phyloP scores from a whole-genome alignment of 2,113 vertebrate genomes.

The Hippolais icterina region DNA sequence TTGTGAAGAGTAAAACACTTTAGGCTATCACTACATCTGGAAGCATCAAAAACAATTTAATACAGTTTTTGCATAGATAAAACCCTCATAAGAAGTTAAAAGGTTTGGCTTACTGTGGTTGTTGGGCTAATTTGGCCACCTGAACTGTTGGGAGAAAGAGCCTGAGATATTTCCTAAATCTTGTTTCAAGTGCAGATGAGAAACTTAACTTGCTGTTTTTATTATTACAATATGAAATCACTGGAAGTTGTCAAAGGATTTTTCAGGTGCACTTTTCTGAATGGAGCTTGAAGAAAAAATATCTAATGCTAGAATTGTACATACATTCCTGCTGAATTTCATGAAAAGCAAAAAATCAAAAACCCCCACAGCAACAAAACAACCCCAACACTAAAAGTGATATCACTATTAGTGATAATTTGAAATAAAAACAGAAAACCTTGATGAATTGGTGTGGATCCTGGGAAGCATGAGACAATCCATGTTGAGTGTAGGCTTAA shows the following conservation, averaged over 20 bases:
- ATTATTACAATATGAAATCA: neutral
- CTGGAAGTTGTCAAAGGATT: neutral
- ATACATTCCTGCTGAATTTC: neutral
- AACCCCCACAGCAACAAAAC: rapidly evolving
- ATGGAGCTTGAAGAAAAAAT: neutral
- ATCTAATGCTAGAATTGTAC: neutral
- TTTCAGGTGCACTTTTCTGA: neutral
- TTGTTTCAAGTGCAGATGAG: neutral
- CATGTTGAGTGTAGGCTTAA: neutral
- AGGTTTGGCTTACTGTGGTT: neutral
- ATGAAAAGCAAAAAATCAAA: neutral
- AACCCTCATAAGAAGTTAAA: neutral
- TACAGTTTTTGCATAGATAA: neutral
- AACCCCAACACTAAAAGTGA: neutral
- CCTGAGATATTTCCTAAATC: neutral
- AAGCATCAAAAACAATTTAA: neutral
- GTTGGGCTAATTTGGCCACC: neutral
- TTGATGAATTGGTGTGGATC: neutral
- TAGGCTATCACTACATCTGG: neutral
- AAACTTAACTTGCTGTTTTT: neutral
- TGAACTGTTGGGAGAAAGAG: neutral
- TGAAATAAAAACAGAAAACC: neutral
- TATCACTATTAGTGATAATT: neutral
- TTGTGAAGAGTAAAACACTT: neutral
- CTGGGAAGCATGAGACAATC: neutral